Base-by-base conservation (phyloP, 2,888 invertebrate species). In the Ligdia adustata region DNA sequence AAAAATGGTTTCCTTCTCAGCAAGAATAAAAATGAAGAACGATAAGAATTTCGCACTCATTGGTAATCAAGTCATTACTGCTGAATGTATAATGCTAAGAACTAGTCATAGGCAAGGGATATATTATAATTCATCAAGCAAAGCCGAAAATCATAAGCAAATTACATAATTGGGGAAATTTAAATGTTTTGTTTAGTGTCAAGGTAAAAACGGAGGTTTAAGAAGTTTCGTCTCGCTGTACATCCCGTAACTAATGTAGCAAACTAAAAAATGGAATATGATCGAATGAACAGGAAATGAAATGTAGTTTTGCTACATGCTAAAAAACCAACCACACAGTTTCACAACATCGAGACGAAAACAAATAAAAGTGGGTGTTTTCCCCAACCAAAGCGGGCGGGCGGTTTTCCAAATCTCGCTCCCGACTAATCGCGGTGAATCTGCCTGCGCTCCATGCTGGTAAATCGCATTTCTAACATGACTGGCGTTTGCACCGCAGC, bases 401-500 rank as follows among this genome's bases (percentile, higher is more conserved):
- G 12, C 20, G 24, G 35, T 35, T 43, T 24, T 2, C 28, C 29
- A 14, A 42, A 28, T 34, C 9, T 20, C 28, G 18, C 34, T 15
- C 1, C 6, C 22, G 22, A 1, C 22, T 6, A 2, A 22, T 1
- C 22, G 18, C 18, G 6, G 6, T 12, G 28, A 9, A 28, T 6
- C 9, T 9, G 27, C 32, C 47, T 22, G 52, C 45, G 46, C 42
- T 52, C 55, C 55, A 57, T 55, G 57, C 43, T 55, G 53, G 47
- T 48, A 52, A n/a, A n/a, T n/a, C n/a, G n/a, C n/a, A 60, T 57
- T 60, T 60, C 46, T 50, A 45, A 46, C 38, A 32, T 13, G 13
- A 7, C 11, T 1, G 9, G 32, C 29, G 38, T 49, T 50, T 44
- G 46, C 29, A 38, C 9, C 29, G 35, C 43, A 34, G 13, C 26